A percentile compares a stretch with the other conserved stretches of the same genome.
Conservation (phyloP, 2,888 invertebrate genomes). For the Anticlea derivata region DNA sequence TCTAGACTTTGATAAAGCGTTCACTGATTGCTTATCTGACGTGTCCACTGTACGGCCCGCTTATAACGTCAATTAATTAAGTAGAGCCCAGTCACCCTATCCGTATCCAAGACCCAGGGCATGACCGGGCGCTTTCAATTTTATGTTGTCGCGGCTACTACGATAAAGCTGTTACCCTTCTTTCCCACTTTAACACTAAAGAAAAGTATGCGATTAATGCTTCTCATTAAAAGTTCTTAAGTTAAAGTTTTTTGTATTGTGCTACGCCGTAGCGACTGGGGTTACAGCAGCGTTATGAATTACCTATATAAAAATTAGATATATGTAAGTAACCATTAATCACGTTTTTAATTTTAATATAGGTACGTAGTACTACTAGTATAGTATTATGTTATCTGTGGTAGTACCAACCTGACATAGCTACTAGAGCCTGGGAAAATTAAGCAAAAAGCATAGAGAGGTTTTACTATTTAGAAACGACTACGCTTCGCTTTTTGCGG, state of each 20-base stretch:
- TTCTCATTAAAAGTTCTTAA: slow-evolving; percentile 77
- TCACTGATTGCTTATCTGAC: slow-evolving; percentile 38
- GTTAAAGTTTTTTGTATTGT: slow-evolving; percentile 61
- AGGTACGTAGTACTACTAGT: too few relatives aligned
- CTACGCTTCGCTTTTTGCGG: too few relatives aligned
- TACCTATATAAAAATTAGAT: too few relatives aligned
- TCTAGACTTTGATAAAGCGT: slow-evolving; percentile 29
- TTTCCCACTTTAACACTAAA: slow-evolving; percentile 55
- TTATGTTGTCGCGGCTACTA: slow-evolving; percentile 76
- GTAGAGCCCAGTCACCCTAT: slow-evolving; percentile 75
- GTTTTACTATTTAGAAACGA: too few relatives aligned
- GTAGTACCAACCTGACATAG: too few relatives aligned
- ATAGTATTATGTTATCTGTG: too few relatives aligned
- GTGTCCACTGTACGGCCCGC: slow-evolving; percentile 44
- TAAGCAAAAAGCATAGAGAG: too few relatives aligned
- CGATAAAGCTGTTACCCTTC: slow-evolving; percentile 68
- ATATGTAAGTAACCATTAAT: too few relatives aligned
- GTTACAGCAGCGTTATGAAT: neutral
- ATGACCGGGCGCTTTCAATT: slow-evolving; percentile 79
- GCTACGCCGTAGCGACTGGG: slow-evolving; percentile 1
- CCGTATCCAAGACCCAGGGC: slow-evolving; percentile 69
- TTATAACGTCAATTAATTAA: slow-evolving; percentile 75
- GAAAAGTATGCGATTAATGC: slow-evolving; percentile 75
- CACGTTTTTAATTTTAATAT: too few relatives aligned
- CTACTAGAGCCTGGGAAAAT: too few relatives aligned